Evolutionary conservation across 2,888 invertebrate species (phyloP).

Genomic region (Eupithecia vulgata): DNA sequence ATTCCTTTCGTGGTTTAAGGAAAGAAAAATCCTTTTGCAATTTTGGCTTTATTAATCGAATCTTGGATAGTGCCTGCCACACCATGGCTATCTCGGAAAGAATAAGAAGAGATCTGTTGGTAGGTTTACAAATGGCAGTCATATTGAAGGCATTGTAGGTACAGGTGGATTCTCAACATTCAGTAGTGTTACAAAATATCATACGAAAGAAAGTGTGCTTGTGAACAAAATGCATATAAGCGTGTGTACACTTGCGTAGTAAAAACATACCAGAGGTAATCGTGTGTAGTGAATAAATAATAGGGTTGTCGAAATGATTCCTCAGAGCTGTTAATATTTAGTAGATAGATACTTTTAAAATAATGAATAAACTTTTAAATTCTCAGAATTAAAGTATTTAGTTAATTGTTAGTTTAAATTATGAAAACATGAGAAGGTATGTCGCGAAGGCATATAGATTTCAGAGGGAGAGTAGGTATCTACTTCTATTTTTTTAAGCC

Average conservation of each 20-base stretch:
- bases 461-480: too few relatives aligned
- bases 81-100: not conserved
- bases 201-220: slow-evolving; percentile 44
- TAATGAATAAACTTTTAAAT: not conserved
- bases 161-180: slow-evolving; percentile 16
- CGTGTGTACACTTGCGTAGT: slow-evolving; percentile 53
- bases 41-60: not conserved
- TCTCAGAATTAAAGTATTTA: not conserved
- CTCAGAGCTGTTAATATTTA: not conserved
- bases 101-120: not conserved
- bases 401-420: not conserved
- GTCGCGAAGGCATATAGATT: too few relatives aligned
- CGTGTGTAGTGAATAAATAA: slow-evolving; percentile 47
- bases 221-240: slow-evolving; percentile 44
- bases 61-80: not conserved
- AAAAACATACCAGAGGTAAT: slow-evolving; percentile 64
- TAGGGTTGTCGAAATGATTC: slow-evolving; percentile 39
- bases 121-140: not conserved
- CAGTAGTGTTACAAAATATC: slow-evolving; percentile 40
- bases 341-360: not conserved
- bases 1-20: slow-evolving; percentile 11
- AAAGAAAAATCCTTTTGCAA: not conserved
- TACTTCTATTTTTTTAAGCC: too few relatives aligned
- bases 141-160: not conserved
- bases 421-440: not conserved